phyloP scores from a whole-genome alignment of 2,888 invertebrate genomes.

The Scrobipalpa costella region DNA sequence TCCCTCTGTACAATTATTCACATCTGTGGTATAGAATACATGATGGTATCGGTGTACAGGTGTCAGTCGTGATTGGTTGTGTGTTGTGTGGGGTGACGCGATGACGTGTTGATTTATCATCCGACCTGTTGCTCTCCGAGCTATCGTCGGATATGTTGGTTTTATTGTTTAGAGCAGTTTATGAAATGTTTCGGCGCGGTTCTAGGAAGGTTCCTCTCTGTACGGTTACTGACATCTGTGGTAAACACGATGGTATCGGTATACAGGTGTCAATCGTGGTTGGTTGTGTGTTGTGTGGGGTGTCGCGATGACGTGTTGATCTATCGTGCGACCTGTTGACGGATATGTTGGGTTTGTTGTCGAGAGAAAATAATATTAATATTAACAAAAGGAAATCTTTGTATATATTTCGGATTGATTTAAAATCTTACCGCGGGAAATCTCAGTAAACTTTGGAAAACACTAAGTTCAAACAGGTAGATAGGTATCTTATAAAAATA shows the following conservation, averaged over 20 bases:
- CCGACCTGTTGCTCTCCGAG: neutral
- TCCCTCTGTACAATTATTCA: neutral
- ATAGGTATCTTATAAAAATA: no score
- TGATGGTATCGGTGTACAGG: neutral
- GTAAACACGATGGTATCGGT: neutral
- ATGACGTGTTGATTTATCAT: constrained; percentile 4
- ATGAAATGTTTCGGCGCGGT: no score
- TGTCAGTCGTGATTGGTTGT: constrained; percentile 16
- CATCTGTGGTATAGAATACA: neutral
- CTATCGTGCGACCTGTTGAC: neutral
- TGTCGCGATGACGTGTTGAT: constrained; percentile 7
- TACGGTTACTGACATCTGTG: neutral
- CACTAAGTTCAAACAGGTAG: no score
- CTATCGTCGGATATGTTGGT: neutral
- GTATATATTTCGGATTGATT: neutral
- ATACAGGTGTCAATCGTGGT: constrained; percentile 7
- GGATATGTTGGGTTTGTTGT: neutral
- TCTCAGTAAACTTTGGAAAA: no score
- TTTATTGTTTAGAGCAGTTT: no score
- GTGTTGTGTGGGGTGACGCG: constrained; percentile 3
- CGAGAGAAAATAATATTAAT: neutral
- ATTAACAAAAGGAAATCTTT: neutral
- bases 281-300: constrained; percentile 8
- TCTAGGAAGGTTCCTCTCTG: no score
- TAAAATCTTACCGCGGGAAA: no score